Evolutionary conservation across 1,140 invertebrate genomes (phyloP), one percentile per base, ranked within the genome.

Genomic region (Euglossa dilemma): DNA sequence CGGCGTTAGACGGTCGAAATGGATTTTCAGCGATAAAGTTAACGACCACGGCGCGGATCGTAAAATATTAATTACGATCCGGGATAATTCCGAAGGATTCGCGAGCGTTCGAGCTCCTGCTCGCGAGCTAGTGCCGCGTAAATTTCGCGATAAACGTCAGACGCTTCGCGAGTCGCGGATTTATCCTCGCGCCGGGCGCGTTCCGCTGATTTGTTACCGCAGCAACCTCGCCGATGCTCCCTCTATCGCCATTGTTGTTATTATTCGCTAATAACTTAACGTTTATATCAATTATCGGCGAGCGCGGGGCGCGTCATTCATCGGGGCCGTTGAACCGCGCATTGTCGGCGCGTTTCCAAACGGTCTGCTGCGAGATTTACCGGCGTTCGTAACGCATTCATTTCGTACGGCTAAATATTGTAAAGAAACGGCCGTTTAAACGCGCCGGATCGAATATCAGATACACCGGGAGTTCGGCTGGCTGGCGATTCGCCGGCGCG

Each of bases 261-360:
- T 76, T 67, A 67, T 67, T 76, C 14, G 72, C 25, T 76, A 81
- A 67, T 81, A 81, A 75, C 61, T 81, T 75, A 66, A 66, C 59
- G 45, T 81, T 81, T 81, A 81, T 81, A 81, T 75, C 71, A 75
- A 81, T 75, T 81, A 74, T 25, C 69, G 79, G 25, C 20, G 28
- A 28, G 23, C 28, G 59, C 11, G 14, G 47, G 25, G 52, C 66
- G 56, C 74, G 66, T 74, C 79, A 81, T 81, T 81, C 67, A 80
- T 16, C 25, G 28, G 0, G 28, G 5, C 18, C 57, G 11, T 12
- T 25, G 69, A 43, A 36, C 59, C 69, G 36, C 11, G 57, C 57
- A 52, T 73, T 45, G n/a, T 63, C 57, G n/a, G 54, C 47, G 50
- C 57, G 57, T 43, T 73, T n/a, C 50, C 6, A 63, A 50, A 54